Percentiles rank a stretch among this genome's conserved stretches.
Conservation (phyloP, 2,797 vertebrate species). For the Notolabrus celidotus region DNA sequence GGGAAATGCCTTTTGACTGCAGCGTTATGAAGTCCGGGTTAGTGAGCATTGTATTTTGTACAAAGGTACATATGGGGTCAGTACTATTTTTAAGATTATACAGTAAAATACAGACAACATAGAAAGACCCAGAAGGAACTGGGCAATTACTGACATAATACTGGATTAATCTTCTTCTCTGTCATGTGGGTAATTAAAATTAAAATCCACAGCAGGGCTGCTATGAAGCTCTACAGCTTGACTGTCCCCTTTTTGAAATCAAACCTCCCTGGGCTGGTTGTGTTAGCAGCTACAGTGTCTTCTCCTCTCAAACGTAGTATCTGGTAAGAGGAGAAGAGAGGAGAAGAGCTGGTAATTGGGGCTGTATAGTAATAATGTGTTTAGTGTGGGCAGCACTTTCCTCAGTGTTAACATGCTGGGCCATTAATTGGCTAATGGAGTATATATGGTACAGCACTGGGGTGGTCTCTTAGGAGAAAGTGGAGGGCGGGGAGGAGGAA, state of each 20-base stretch:
- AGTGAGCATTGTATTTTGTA: slow-evolving; percentile 18
- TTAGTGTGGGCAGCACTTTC: slow-evolving; percentile 75
- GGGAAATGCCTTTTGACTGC: slow-evolving; percentile 61
- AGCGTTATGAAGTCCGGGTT: slow-evolving; percentile 18
- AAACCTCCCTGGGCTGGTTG: slow-evolving; percentile 25
- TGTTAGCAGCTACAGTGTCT: slow-evolving; percentile 45
- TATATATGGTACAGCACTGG: slow-evolving; percentile 59
- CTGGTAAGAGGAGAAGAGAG: slow-evolving; percentile 54
- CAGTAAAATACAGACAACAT: neutral
- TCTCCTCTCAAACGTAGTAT: slow-evolving; percentile 26
- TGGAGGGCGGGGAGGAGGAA: slow-evolving; percentile 17
- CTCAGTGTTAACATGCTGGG: slow-evolving; percentile 76
- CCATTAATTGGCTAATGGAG: slow-evolving; percentile 85
- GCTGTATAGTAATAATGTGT: slow-evolving; percentile 76
- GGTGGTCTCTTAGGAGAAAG: slow-evolving; percentile 55
- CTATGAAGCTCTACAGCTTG: slow-evolving; percentile 1
- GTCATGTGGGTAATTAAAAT: slow-evolving; percentile 27
- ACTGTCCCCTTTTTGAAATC: slow-evolving; percentile 25
- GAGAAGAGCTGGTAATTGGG: slow-evolving; percentile 71
- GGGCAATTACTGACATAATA: slow-evolving; percentile 1
- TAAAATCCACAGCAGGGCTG: slow-evolving; percentile 9
- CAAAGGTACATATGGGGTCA: slow-evolving; percentile 24
- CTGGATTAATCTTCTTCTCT: slow-evolving; percentile 21
- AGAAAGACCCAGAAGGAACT: slow-evolving; percentile 2
- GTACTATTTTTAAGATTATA: slow-evolving; percentile 6